These are phyloP conservation scores for Fragum sueziense DNA, from an alignment of 2,888 invertebrate species.

Conservation along the genomic window DNA sequence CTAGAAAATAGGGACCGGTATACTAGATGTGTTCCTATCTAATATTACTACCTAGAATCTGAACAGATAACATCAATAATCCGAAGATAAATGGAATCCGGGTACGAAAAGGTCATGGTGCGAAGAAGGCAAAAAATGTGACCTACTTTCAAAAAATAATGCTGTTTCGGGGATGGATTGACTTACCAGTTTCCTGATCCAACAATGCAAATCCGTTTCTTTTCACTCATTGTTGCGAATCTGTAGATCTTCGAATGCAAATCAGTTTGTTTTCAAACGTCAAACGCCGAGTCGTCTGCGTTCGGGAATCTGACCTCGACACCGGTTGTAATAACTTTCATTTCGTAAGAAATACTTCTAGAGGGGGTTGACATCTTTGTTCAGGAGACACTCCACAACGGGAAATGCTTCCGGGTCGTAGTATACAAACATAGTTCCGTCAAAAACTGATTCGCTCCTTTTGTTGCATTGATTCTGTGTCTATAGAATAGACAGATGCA, in stretches of 20 bases:
- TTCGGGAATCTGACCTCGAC: constrained; percentile 14
- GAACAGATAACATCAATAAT: too few relatives aligned
- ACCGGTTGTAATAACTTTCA: background rate
- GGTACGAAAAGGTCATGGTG: background rate
- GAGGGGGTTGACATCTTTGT: too few relatives aligned
- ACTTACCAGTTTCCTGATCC: constrained; percentile 81
- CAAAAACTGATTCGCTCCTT: too few relatives aligned
- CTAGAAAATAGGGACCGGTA: too few relatives aligned
- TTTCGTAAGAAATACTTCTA: background rate
- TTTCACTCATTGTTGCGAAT: constrained; percentile 53
- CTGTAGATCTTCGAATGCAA: background rate
- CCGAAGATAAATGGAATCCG: too few relatives aligned
- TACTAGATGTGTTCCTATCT: too few relatives aligned
- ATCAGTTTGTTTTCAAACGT: background rate
- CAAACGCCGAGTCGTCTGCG: constrained; percentile 12
- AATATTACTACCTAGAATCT: too few relatives aligned
- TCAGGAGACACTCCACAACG: too few relatives aligned
- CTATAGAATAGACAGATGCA: too few relatives aligned
- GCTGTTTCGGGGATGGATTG: background rate
- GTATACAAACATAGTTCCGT: too few relatives aligned
- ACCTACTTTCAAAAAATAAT: background rate
- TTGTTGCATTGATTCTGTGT: too few relatives aligned
- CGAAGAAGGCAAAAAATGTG: background rate
- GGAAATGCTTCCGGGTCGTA: too few relatives aligned
- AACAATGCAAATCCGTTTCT: constrained; percentile 77